Evolutionary conservation across 2,797 vertebrate species (phyloP).

Genomic region (Kryptopterus vitreolus): DNA sequence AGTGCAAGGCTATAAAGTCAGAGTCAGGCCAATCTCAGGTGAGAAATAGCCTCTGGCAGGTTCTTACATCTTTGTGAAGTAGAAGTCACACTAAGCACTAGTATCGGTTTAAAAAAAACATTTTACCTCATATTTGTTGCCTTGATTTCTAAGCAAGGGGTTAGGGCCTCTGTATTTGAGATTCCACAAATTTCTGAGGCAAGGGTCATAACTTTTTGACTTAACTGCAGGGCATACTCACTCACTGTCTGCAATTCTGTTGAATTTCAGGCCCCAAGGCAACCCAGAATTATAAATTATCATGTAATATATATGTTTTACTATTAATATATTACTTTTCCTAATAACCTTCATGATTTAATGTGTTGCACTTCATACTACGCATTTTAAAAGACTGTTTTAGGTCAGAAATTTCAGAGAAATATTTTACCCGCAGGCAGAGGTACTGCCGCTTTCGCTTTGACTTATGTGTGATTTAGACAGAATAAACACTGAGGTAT

Average conservation of each 20-base stretch:
- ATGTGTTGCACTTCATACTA: slow-evolving; percentile 1
- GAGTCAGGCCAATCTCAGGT: slow-evolving; percentile 90
- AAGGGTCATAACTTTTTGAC: slow-evolving; percentile 20
- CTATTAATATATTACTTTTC: slow-evolving; percentile 3
- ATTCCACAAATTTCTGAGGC: slow-evolving; percentile 25
- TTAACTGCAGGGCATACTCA: slow-evolving; percentile 2
- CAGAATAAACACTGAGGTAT: slow-evolving; percentile 8
- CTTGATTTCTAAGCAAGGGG: not conserved
- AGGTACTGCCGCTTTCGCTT: slow-evolving; percentile 13
- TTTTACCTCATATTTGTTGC: not conserved
- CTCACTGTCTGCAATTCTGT: slow-evolving; percentile 10
- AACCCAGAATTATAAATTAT: not conserved
- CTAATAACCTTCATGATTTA: slow-evolving; percentile 19
- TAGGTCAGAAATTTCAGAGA: not conserved
- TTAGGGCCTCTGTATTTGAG: not conserved
- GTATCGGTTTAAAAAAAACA: not conserved
- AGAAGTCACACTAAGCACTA: not conserved
- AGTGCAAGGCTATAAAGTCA: slow-evolving; percentile 85
- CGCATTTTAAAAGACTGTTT: not conserved
- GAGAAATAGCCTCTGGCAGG: slow-evolving; percentile 42
- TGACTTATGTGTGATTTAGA: slow-evolving; percentile 20
- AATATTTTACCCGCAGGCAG: slow-evolving; percentile 25
- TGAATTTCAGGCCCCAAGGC: not conserved
- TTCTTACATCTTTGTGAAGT: not conserved
- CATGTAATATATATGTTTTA: slow-evolving; percentile 3